Evolutionary conservation across 2,797 vertebrate genomes (phyloP).

Genomic region (Pangasius mekongensis): DNA sequence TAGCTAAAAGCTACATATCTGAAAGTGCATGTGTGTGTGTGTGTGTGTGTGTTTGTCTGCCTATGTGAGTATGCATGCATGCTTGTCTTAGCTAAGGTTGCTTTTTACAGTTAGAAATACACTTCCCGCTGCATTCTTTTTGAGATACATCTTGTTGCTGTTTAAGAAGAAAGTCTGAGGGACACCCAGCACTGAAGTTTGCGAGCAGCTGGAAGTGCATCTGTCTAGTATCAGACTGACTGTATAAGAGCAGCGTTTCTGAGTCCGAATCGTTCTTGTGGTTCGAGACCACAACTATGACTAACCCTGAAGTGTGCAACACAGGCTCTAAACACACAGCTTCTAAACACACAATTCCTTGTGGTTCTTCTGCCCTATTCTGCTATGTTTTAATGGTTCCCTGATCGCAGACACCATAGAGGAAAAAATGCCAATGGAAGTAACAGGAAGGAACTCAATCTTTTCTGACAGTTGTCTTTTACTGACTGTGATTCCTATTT

Average conservation of each 20-base stretch:
- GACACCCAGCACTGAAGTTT: neutral
- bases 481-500: neutral
- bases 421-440: neutral
- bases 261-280: slow-evolving; percentile 27
- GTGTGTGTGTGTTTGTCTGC: neutral
- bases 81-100: neutral
- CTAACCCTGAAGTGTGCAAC: slow-evolving; percentile 25
- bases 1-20: neutral
- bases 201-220: slow-evolving; percentile 3
- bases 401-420: slow-evolving; percentile 20
- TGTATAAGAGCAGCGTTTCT: neutral
- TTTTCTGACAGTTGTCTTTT: neutral
- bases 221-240: neutral
- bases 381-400: slow-evolving; percentile 25
- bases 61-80: neutral
- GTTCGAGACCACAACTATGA: slow-evolving; percentile 42
- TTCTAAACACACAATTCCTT: slow-evolving; percentile 39
- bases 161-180: neutral
- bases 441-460: no score
- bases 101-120: slow-evolving; percentile 7
- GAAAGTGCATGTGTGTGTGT: neutral
- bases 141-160: neutral
- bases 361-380: slow-evolving; percentile 24
- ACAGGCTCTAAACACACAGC: slow-evolving; percentile 33
- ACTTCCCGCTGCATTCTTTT: neutral